Evolutionary conservation across 2,888 invertebrate species (phyloP).

Genomic region (Polydrusus cervinus): DNA sequence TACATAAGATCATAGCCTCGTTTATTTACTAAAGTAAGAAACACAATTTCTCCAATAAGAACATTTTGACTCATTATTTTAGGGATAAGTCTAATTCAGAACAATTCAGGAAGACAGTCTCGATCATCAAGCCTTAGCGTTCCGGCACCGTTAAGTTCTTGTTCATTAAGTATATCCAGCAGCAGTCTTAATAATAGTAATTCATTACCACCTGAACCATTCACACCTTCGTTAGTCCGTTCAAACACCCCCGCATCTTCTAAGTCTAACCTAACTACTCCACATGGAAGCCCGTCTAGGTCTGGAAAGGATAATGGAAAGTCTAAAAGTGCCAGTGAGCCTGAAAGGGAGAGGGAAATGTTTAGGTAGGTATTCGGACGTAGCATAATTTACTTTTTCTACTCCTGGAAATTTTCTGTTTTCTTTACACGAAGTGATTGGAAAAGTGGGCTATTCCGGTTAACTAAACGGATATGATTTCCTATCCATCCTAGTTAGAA

Average conservation of each 20-base stretch:
- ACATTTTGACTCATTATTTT: neutral
- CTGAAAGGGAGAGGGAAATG: slow-evolving; percentile 73
- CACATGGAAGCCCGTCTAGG: slow-evolving; percentile 65
- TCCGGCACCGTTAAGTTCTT: slow-evolving; percentile 69
- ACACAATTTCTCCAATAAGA: no score
- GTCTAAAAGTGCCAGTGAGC: slow-evolving; percentile 73
- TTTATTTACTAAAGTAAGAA: no score
- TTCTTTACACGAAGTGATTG: no score
- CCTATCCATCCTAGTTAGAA: no score
- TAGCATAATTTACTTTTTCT: no score
- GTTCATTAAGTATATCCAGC: slow-evolving; percentile 68
- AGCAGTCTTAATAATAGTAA: slow-evolving; percentile 63
- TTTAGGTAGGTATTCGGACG: slow-evolving; percentile 63
- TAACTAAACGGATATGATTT: no score
- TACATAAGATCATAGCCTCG: no score
- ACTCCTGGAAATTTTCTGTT: no score
- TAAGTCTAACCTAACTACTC: slow-evolving; percentile 65
- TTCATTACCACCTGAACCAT: slow-evolving; percentile 67
- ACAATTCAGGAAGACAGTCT: slow-evolving; percentile 67
- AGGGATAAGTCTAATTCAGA: slow-evolving; percentile 66
- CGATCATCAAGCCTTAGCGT: slow-evolving; percentile 73
- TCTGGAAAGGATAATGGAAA: slow-evolving; percentile 66
- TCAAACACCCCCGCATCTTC: slow-evolving; percentile 68
- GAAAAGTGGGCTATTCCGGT: no score
- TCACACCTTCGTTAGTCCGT: slow-evolving; percentile 67